Evolutionary conservation across 2,888 invertebrate genomes (phyloP), one percentile per base, ranked within the genome.

Genomic region (Drosophila antonietae): DNA sequence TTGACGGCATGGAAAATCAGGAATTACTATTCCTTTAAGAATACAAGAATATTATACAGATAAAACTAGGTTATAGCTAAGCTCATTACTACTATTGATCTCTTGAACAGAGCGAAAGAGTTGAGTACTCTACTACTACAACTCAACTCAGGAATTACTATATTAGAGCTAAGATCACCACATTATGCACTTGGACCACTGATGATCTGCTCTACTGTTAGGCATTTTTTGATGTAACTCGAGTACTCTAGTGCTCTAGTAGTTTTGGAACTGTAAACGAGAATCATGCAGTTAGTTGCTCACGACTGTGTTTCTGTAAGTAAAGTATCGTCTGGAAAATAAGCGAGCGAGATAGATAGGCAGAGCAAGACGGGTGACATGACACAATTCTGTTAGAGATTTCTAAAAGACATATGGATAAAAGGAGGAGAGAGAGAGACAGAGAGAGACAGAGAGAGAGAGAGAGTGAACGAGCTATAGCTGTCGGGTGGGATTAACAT

Each of bases 361-460:
- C 28, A 52, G 63, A 47, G 12, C n/a, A 0, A 44, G 7, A 46
- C 66, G 35, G 66, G 58, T 47, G 23, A 41, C 53, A 41, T 58
- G 57, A 55, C 88, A 85, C 85, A 85, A 85, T 85, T 85, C 88
- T 85, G 88, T 88, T 85, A 82, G 83, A 89, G 89, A 88, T 80
- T 84, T 66, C 14, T 41, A 28, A 5, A 28, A 28, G 28, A 31
- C 31, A 31, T 8, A 7, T 8, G 8, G 31, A 31, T 7, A 31
- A 8, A 31, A 31, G 7, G 6, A 31, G 31, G 59, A 41, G 44
- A 41, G 49, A 62, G 14, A 43, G 9, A n/a, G 3, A 9, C 3
- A 43, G 1, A 10, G n/a, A 78, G 33, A 61, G 31, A 68, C 35
- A 64, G 23, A 64, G 55, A 43, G 20, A 39, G 43, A 46, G 31